These are phyloP conservation scores for Cervus canadensis DNA, from an alignment of 2,113 vertebrate genomes.

Conservation along the genomic window DNA sequence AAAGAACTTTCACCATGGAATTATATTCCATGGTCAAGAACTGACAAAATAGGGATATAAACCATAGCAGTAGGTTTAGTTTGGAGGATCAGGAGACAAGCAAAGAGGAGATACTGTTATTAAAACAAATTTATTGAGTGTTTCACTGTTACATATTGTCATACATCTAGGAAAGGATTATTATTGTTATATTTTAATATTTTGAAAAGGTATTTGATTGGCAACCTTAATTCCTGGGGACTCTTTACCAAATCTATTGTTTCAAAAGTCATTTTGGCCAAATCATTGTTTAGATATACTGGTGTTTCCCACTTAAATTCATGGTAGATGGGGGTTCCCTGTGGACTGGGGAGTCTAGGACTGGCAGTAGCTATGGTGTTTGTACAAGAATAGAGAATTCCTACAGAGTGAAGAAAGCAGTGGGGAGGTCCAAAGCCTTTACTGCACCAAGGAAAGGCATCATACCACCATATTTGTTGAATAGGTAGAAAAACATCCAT, in stretches of 20 bases:
- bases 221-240: neutral
- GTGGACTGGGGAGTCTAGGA: neutral
- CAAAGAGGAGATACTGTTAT: neutral
- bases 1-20: neutral
- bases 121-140: neutral
- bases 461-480: neutral
- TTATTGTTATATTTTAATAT: neutral
- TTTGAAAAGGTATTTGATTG: neutral
- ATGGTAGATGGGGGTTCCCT: neutral
- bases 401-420: neutral
- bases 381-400: neutral
- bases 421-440: neutral
- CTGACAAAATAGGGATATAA: constrained; percentile 9
- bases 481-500: neutral
- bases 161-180: neutral
- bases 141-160: neutral
- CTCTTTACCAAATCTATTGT: neutral
- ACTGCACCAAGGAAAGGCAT: neutral
- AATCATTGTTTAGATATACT: neutral
- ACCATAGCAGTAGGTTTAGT: neutral
- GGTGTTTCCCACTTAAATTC: neutral
- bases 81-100: neutral
- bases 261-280: neutral
- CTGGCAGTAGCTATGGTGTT: neutral
- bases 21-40: constrained; percentile 4